phyloP scores from a whole-genome alignment of 2,888 invertebrate species.

The Campoplex capitator region DNA sequence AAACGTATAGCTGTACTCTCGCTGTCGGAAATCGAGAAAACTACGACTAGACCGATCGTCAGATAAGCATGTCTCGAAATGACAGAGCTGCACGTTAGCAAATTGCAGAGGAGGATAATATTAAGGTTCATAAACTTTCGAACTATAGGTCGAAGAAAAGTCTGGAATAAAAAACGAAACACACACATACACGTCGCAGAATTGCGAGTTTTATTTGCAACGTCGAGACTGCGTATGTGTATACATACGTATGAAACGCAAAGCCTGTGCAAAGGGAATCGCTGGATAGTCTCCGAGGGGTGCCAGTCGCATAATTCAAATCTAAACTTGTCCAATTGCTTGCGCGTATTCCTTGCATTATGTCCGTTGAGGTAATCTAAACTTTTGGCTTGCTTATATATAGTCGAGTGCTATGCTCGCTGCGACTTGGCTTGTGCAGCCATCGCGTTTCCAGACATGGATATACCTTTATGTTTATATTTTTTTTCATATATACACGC shows the following conservation, averaged over 20 bases:
- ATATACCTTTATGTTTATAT: background rate
- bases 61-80: background rate
- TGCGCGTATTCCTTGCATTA: constrained; percentile 76
- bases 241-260: background rate
- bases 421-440: constrained; percentile 55
- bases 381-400: constrained; percentile 73
- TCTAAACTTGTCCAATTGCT: constrained; percentile 80
- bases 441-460: constrained; percentile 6
- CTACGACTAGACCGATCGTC: background rate
- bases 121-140: constrained; percentile 1
- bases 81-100: background rate
- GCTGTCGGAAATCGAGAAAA: background rate
- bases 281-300: constrained; percentile 35
- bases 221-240: background rate
- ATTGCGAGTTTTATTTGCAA: constrained; percentile 13
- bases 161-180: background rate
- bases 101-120: background rate
- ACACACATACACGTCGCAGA: constrained; percentile 1
- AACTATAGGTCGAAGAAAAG: constrained; percentile 11
- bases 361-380: constrained; percentile 80
- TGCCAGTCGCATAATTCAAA: constrained; percentile 77
- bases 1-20: background rate
- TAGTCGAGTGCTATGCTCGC: constrained; percentile 19
- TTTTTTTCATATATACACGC: background rate
- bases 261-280: constrained; percentile 6